Evolutionary conservation across 2,888 invertebrate genomes (phyloP).

Genomic region (Hirtodrosophila histrioides): DNA sequence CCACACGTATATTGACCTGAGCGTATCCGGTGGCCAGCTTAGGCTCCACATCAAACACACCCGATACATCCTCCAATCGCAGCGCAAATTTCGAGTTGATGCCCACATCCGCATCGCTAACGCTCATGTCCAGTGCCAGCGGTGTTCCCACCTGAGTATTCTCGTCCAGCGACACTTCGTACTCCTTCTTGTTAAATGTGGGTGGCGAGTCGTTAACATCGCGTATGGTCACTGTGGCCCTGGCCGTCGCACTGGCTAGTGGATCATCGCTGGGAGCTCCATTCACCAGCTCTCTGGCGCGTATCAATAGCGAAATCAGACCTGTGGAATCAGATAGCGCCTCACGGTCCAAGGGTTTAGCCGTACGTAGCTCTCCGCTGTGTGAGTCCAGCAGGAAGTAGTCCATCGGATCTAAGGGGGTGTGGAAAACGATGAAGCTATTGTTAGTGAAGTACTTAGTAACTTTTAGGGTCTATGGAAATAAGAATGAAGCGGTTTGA

Average conservation of each 20-base stretch:
- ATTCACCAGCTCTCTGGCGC: conserved; percentile 91
- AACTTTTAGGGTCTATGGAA: too few relatives aligned
- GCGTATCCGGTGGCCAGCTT: conserved; percentile 91
- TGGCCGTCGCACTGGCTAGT: conserved; percentile 88
- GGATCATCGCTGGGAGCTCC: conserved; percentile 89
- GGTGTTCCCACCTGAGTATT: conserved; percentile 92
- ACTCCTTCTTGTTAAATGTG: conserved; percentile 92
- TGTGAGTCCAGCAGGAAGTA: conserved; percentile 92
- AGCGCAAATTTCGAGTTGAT: conserved; percentile 93
- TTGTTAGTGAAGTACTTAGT: too few relatives aligned
- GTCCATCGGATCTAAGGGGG: conserved; percentile 90
- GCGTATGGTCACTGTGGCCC: conserved; percentile 92
- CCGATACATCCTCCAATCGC: conserved; percentile 91
- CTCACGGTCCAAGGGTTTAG: conserved; percentile 93
- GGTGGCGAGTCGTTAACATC: conserved; percentile 96
- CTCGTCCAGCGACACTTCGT: conserved; percentile 92
- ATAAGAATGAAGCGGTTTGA: too few relatives aligned
- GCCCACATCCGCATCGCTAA: conserved; percentile 94
- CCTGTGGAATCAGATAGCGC: conserved; percentile 92
- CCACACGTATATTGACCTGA: conserved; percentile 91
- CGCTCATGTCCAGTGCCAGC: conserved; percentile 93
- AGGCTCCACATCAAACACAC: conserved; percentile 93
- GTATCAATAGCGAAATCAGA: conserved; percentile 90
- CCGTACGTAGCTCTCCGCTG: conserved; percentile 92
- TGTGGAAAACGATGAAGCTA: background rate